These are phyloP conservation scores for Vireo griseus DNA, from an alignment of 2,797 vertebrate species.

Conservation along the genomic window DNA sequence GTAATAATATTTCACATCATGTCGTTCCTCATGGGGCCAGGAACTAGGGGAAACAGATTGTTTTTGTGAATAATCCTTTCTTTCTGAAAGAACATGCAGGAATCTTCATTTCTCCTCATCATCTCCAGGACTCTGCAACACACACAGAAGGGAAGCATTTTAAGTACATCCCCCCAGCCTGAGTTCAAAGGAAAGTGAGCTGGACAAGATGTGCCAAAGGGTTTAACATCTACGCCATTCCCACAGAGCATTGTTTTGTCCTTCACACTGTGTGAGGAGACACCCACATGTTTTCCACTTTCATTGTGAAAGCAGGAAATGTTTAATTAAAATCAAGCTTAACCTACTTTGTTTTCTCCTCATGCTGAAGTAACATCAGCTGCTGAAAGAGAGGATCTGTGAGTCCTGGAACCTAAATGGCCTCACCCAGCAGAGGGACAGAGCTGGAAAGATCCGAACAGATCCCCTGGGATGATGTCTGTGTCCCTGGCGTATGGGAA, in stretches of 20 bases:
- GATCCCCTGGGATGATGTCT: not conserved
- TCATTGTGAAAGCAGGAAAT: constrained; percentile 59
- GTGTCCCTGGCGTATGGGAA: not conserved
- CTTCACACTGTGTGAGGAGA: constrained; percentile 31
- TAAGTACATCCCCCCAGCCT: not conserved
- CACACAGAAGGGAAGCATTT: not conserved
- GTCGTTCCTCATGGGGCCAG: not conserved
- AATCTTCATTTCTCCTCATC: not conserved
- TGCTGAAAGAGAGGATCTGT: not conserved
- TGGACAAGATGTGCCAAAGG: constrained; percentile 46
- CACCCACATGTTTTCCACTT: constrained; percentile 53
- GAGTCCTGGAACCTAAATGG: not conserved
- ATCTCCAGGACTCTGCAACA: not conserved
- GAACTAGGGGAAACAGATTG: not conserved
- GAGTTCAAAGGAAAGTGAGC: constrained; percentile 36
- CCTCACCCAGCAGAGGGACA: not conserved
- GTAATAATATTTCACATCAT: not conserved
- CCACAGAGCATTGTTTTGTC: constrained; percentile 33
- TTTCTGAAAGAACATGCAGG: not conserved
- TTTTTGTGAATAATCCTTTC: not conserved
- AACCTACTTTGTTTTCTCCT: constrained; percentile 19
- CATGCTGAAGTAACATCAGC: not conserved
- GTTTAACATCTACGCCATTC: constrained; percentile 16
- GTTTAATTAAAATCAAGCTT: constrained; percentile 53
- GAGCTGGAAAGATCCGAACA: not conserved